Percentiles rank a stretch among this genome's conserved stretches.
Evolutionary conservation across 2,888 invertebrate genomes (phyloP).

Genomic region (Napeogenes sylphis): DNA sequence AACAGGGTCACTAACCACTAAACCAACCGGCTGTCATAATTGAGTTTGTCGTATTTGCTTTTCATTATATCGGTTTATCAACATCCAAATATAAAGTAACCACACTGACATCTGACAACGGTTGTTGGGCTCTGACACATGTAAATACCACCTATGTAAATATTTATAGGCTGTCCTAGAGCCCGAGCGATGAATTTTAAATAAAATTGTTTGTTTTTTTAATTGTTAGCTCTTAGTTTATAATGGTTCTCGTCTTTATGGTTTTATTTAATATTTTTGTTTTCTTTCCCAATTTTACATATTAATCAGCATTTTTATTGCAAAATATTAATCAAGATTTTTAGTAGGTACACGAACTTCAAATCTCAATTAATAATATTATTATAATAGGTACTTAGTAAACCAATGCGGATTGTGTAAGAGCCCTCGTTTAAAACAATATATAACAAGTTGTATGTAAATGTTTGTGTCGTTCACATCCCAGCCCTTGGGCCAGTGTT

Average conservation of each 20-base stretch:
- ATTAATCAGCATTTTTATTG: too few species aligned
- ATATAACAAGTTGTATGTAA: too few species aligned
- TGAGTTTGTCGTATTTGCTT: not conserved
- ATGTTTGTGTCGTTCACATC: too few species aligned
- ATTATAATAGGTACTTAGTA: too few species aligned
- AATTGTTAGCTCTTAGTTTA: constrained; percentile 12
- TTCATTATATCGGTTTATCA: not conserved
- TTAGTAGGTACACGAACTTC: too few species aligned
- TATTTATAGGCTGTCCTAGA: constrained; percentile 40
- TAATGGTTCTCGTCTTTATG: not conserved
- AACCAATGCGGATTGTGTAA: too few species aligned
- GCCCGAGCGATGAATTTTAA: constrained; percentile 28
- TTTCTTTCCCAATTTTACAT: not conserved
- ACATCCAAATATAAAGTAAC: constrained; percentile 16
- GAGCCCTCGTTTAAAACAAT: too few species aligned
- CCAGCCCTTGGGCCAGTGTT: too few species aligned
- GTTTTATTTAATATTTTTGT: not conserved
- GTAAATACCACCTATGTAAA: constrained; percentile 48
- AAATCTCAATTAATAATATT: too few species aligned
- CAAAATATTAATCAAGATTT: too few species aligned
- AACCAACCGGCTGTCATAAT: not conserved
- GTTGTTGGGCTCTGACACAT: constrained; percentile 39
- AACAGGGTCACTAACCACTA: too few species aligned
- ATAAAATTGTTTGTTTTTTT: constrained; percentile 24
- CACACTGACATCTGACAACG: constrained; percentile 17